Percentiles rank a stretch among this genome's conserved stretches.
phyloP scores from a whole-genome alignment of 2,113 vertebrate species.

The Anthoscopus minutus region DNA sequence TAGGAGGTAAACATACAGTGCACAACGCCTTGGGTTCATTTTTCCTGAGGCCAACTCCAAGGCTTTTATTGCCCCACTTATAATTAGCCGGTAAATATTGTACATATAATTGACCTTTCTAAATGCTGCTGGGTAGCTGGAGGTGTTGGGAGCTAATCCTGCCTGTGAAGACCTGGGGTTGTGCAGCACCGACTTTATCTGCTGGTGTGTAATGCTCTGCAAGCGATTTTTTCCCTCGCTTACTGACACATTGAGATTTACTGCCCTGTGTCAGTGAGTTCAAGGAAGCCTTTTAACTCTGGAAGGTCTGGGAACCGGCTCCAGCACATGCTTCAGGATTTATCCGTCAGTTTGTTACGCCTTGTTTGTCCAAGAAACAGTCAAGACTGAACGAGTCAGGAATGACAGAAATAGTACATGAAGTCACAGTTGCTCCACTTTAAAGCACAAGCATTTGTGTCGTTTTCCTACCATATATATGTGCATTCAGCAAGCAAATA shows the following conservation, averaged over 20 bases:
- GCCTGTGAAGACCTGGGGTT: neutral
- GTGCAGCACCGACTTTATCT: neutral
- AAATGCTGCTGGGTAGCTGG: conserved; percentile 5
- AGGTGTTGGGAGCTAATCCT: neutral
- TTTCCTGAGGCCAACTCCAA: neutral
- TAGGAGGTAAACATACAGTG: neutral
- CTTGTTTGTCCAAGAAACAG: conserved; percentile 50
- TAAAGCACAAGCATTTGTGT: conserved; percentile 11
- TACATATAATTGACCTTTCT: conserved; percentile 9
- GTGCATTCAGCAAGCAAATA: neutral
- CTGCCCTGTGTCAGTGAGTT: conserved; percentile 36
- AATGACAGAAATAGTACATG: conserved; percentile 57
- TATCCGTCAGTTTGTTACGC: neutral
- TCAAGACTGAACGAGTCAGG: conserved; percentile 25
- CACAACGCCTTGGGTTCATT: neutral
- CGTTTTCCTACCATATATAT: neutral
- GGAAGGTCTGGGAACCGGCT: neutral
- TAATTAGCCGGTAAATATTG: neutral
- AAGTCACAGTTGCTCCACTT: conserved; percentile 43
- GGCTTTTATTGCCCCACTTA: neutral
- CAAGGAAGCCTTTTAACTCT: conserved; percentile 56
- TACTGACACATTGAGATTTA: conserved; percentile 40
- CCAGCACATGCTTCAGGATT: conserved; percentile 15
- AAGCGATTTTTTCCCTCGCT: neutral
- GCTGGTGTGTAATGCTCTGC: neutral